A percentile compares a stretch with the other conserved stretches of the same genome.
These are phyloP conservation scores for Sebastes aleutianus DNA, from an alignment of 2,797 vertebrate genomes.

Conservation along the genomic window DNA sequence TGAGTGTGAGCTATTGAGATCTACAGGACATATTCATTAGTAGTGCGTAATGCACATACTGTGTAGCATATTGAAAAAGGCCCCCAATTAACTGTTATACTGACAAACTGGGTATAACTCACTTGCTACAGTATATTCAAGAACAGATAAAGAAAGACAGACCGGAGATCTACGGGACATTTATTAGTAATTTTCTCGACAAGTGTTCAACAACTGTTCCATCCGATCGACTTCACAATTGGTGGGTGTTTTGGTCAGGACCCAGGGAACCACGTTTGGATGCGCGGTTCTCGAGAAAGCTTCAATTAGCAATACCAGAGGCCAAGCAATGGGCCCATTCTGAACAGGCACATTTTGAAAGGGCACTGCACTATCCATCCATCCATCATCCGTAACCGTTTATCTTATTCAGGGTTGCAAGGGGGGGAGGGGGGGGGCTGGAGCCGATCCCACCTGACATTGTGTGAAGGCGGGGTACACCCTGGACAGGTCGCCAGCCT, in stretches of 20 bases:
- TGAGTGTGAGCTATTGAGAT: neutral
- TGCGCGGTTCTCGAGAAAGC: too few species aligned
- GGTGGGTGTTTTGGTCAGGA: accelerated
- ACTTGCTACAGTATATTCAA: neutral
- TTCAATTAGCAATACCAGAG: neutral
- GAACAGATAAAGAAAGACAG: neutral
- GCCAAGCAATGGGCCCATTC: neutral
- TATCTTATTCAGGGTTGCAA: too few species aligned
- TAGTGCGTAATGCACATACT: neutral
- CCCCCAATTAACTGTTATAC: neutral
- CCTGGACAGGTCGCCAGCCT: too few species aligned
- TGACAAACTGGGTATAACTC: neutral
- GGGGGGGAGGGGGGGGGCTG: too few species aligned
- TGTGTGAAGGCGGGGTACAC: too few species aligned
- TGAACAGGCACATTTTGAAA: neutral
- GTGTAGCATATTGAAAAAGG: neutral
- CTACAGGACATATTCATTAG: neutral
- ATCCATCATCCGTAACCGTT: too few species aligned
- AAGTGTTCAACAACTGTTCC: neutral
- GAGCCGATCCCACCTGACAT: too few species aligned
- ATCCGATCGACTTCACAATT: neutral
- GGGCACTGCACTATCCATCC: neutral
- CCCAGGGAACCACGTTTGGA: too few species aligned
- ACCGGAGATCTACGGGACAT: neutral
- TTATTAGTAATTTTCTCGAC: neutral